Conservation (phyloP, 2,113 vertebrate species). For the Pseudolaguvia tuberculata region DNA sequence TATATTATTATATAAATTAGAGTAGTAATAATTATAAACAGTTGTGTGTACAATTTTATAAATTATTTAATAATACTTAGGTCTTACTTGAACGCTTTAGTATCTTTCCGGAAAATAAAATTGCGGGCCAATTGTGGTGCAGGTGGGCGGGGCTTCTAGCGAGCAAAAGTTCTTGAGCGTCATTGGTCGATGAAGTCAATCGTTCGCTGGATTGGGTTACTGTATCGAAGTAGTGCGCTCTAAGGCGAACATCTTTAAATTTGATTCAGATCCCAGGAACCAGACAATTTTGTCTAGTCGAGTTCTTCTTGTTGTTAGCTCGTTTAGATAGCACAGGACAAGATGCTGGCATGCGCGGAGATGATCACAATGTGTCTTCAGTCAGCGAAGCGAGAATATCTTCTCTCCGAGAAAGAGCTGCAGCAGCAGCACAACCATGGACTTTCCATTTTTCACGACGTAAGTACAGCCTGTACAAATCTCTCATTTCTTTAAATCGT, state of each 20-base stretch:
- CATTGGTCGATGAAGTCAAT: slow-evolving; percentile 40
- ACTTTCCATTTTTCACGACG: slow-evolving; percentile 72
- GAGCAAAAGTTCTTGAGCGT: slow-evolving; percentile 61
- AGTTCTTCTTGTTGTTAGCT: neutral
- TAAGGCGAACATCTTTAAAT: neutral
- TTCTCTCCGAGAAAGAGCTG: slow-evolving; percentile 61
- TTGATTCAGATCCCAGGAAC: slow-evolving; percentile 1
- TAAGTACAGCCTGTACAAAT: slow-evolving; percentile 56
- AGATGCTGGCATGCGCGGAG: slow-evolving; percentile 74
- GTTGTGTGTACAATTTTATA: neutral
- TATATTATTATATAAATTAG: no score
- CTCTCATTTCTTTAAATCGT: neutral
- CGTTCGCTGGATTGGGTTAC: neutral
- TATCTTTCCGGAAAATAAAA: slow-evolving; percentile 9
- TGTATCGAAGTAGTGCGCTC: neutral
- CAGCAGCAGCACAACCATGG: slow-evolving; percentile 61
- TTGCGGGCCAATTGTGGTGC: slow-evolving; percentile 56
- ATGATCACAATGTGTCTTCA: slow-evolving; percentile 78
- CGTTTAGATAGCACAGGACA: slow-evolving; percentile 4
- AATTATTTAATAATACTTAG: neutral
- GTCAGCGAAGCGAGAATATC: slow-evolving; percentile 72
- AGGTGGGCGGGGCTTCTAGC: slow-evolving; percentile 51
- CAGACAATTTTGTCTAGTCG: neutral
- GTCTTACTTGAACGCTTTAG: neutral
- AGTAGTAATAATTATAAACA: neutral